These are phyloP conservation scores for Rhyzopertha dominica DNA, from an alignment of 1,140 invertebrate species.

Conservation along the genomic window DNA sequence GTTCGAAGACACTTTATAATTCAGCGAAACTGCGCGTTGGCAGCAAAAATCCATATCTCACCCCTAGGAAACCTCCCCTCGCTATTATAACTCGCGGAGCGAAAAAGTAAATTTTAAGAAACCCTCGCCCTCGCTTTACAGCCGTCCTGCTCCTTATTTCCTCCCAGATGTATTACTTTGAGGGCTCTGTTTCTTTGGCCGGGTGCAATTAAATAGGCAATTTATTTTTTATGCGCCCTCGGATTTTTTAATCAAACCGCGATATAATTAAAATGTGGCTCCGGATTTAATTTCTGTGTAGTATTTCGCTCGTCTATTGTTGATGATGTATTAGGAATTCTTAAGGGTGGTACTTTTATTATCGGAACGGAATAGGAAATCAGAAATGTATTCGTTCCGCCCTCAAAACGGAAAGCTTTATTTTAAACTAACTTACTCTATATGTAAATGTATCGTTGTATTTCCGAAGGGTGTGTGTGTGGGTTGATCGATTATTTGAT, in stretches of 20 bases:
- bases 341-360: no score
- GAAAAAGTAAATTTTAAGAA: constrained; percentile 48
- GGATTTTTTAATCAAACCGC: constrained; percentile 43
- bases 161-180: constrained; percentile 21
- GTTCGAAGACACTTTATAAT: constrained; percentile 45
- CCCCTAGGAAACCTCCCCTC: constrained; percentile 26
- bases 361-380: no score
- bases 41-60: constrained; percentile 46
- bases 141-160: constrained; percentile 30
- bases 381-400: no score
- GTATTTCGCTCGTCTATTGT: no score
- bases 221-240: constrained; percentile 43
- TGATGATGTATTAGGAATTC: no score
- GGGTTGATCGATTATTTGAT: no score
- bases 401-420: no score
- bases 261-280: constrained; percentile 44
- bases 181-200: neutral
- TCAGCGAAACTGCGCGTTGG: constrained; percentile 42
- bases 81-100: constrained; percentile 45
- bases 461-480: no score
- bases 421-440: no score
- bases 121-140: constrained; percentile 39
- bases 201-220: constrained; percentile 44
- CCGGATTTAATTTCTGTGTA: constrained; percentile 30
- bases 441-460: no score